Percentiles rank a stretch among this genome's conserved stretches.
phyloP scores from a whole-genome alignment of 1,140 invertebrate species.

The Drosophila azteca region DNA sequence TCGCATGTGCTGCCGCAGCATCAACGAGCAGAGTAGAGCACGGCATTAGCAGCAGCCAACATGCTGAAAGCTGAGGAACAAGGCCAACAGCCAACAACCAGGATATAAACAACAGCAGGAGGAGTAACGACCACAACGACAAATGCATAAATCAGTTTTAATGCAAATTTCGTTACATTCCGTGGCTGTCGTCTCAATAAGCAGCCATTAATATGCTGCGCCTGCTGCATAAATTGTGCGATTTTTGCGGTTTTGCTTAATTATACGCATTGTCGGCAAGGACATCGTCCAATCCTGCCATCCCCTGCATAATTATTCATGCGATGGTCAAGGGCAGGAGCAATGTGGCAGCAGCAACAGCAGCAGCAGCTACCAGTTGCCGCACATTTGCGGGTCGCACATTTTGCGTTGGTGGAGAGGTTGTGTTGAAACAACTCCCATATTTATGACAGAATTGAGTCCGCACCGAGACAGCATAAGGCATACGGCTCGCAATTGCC shows the following conservation, averaged over 20 bases:
- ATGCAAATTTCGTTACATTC: slow-evolving; percentile 57
- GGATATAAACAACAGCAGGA: slow-evolving; percentile 12
- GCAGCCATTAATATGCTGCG: slow-evolving; percentile 68
- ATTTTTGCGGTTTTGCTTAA: slow-evolving; percentile 66
- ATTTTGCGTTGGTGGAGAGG: slow-evolving; percentile 12
- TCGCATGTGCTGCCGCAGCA: slow-evolving; percentile 20
- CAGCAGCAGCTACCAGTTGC: slow-evolving; percentile 38
- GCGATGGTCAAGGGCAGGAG: slow-evolving; percentile 75
- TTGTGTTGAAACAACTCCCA: slow-evolving; percentile 47
- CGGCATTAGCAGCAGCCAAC: neutral
- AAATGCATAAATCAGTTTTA: slow-evolving; percentile 65
- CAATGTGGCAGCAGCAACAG: slow-evolving; percentile 10
- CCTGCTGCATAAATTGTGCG: slow-evolving; percentile 60
- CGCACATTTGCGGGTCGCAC: slow-evolving; percentile 30
- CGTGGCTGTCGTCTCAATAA: slow-evolving; percentile 57
- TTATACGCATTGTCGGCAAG: slow-evolving; percentile 65
- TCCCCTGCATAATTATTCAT: slow-evolving; percentile 54
- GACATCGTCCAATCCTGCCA: slow-evolving; percentile 32
- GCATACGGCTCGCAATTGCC: slow-evolving; percentile 43
- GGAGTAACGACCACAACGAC: slow-evolving; percentile 48
- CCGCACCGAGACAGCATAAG: slow-evolving; percentile 14
- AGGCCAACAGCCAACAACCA: neutral
- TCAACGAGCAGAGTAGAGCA: slow-evolving; percentile 5
- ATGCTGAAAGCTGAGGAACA: slow-evolving; percentile 9
- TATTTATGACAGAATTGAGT: slow-evolving; percentile 68